phyloP scores from a whole-genome alignment of 92 coral and sea anemone species.

The Zoanthus solanderi region DNA sequence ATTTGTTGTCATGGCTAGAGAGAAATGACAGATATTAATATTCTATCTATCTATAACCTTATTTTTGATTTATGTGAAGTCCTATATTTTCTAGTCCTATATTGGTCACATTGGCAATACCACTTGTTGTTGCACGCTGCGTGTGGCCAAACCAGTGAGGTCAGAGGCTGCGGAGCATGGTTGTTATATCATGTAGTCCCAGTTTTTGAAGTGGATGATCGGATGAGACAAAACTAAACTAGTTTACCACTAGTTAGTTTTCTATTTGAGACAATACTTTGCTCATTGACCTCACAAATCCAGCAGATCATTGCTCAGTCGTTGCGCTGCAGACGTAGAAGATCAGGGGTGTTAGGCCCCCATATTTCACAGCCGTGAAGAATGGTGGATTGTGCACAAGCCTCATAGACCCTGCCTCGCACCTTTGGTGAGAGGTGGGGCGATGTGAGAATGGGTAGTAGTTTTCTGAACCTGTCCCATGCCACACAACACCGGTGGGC shows the following conservation, averaged over 20 bases:
- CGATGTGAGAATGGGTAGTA: background rate
- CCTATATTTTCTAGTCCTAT: background rate
- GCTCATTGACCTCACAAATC: background rate
- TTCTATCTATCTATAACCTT: too few species aligned
- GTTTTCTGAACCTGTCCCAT: too few species aligned
- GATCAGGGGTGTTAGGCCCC: background rate
- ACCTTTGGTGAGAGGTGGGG: background rate
- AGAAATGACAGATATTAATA: too few species aligned
- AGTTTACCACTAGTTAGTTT: background rate
- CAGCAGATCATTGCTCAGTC: background rate
- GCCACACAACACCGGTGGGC: too few species aligned
- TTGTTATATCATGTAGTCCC: slow-evolving; percentile 17
- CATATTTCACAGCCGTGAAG: slow-evolving; percentile 6
- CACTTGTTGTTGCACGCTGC: background rate
- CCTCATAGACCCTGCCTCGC: background rate
- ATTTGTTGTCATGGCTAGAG: too few species aligned
- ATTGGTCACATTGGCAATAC: slow-evolving; percentile 1
- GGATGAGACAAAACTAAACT: background rate
- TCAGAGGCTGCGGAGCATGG: slow-evolving; percentile 4
- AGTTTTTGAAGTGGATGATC: slow-evolving; percentile 23
- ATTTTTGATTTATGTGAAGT: too few species aligned
- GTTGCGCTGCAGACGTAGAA: background rate
- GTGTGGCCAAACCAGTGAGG: slow-evolving; percentile 9
- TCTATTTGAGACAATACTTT: too few species aligned
- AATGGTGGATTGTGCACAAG: background rate